These are phyloP conservation scores for Oreochromis aureus DNA, from an alignment of 2,113 vertebrate species.

Conservation along the genomic window DNA sequence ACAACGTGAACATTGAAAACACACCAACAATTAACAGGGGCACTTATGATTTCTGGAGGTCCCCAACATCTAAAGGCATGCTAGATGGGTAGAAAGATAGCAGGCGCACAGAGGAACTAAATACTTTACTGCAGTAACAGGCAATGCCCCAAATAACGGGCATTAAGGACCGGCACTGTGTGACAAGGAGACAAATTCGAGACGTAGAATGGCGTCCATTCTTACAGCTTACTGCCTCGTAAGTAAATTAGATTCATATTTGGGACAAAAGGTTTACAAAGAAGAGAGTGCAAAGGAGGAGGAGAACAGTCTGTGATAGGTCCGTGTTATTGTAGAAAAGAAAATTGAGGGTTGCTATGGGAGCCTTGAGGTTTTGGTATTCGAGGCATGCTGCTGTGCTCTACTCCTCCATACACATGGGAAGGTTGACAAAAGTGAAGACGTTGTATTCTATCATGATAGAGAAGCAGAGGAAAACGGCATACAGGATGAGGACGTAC, in stretches of 20 bases:
- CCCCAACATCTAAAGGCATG: slow-evolving; percentile 67
- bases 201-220: neutral
- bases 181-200: slow-evolving; percentile 20
- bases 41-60: slow-evolving; percentile 45
- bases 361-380: slow-evolving; percentile 46
- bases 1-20: slow-evolving; percentile 38
- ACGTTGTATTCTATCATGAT: slow-evolving; percentile 97
- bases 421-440: slow-evolving; percentile 98
- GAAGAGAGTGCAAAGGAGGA: neutral
- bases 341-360: neutral
- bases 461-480: slow-evolving; percentile 92
- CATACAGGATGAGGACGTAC: slow-evolving; percentile 87
- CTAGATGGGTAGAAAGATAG: slow-evolving; percentile 50
- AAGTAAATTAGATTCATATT: slow-evolving; percentile 13
- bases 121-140: slow-evolving; percentile 25
- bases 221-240: slow-evolving; percentile 1
- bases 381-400: slow-evolving; percentile 29
- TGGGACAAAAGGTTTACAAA: neutral
- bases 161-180: slow-evolving; percentile 32
- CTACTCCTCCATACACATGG: slow-evolving; percentile 90
- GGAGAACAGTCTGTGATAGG: slow-evolving; percentile 26
- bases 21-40: slow-evolving; percentile 44
- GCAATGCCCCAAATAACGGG: neutral
- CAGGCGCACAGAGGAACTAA: slow-evolving; percentile 23
- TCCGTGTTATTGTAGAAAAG: slow-evolving; percentile 13